Percentiles rank a stretch among this genome's conserved stretches.
Evolutionary conservation across 1,140 invertebrate species (phyloP).

Genomic region (Caenorhabditis brenneri): DNA sequence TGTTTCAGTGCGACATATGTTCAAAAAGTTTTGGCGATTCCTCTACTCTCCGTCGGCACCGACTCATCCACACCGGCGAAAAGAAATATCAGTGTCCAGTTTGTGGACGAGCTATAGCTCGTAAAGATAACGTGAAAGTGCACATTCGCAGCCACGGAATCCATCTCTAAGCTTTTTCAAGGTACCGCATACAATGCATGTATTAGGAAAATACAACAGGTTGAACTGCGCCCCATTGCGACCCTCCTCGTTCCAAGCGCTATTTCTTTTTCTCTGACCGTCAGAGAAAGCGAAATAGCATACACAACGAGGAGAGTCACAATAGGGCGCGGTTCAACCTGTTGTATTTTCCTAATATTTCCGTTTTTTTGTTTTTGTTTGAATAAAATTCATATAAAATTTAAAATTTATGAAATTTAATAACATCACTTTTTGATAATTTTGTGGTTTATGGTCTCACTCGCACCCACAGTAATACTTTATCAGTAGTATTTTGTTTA

Average conservation of each 20-base stretch:
- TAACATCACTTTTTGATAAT: no score
- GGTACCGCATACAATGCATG: not conserved
- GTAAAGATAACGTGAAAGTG: constrained; percentile 56
- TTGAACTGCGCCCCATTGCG: no score
- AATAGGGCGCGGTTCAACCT: no score
- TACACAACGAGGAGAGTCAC: no score
- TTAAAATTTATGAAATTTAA: no score
- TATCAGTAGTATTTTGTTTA: not conserved
- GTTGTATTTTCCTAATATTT: no score
- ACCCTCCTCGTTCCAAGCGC: no score
- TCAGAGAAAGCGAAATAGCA: no score
- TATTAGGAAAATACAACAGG: not conserved
- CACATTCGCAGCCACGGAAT: constrained; percentile 51
- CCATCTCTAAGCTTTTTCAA: not conserved
- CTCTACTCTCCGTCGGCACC: constrained; percentile 54
- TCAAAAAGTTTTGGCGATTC: constrained; percentile 47
- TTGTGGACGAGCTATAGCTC: constrained; percentile 51
- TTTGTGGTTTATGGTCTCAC: not conserved
- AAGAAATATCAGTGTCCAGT: constrained; percentile 55
- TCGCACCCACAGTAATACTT: not conserved
- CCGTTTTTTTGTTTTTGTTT: not conserved
- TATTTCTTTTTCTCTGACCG: no score
- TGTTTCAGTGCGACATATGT: constrained; percentile 53
- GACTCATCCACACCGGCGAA: constrained; percentile 53
- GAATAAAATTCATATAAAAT: no score